Base-by-base conservation (phyloP, 2,113 vertebrate species). In the Dipodomys ordii region DNA sequence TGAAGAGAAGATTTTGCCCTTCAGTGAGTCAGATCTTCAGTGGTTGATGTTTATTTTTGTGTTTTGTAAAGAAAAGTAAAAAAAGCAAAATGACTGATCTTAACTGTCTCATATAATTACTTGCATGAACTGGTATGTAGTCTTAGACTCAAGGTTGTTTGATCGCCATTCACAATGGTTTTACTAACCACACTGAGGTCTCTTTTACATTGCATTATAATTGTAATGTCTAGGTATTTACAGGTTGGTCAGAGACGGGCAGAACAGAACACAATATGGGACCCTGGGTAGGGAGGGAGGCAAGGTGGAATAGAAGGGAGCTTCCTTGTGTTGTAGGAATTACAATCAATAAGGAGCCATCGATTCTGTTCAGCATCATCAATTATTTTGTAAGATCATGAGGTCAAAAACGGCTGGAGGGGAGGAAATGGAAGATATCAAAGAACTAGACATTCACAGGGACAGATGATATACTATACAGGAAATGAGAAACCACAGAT, bases 41-140 rank as follows among this genome's bases (percentile, higher is more conserved):
- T 86, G 23, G 28, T 19, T 7, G 84, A 7, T 9, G 62, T 88
- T 81, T 88, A 57, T 57, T 74, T 35, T 49, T 77, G 12, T 76
- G 15, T 62, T 93, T 96, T 87, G 1, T 35, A 92, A 82, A 79
- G 84, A 78, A 87, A 90, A 73, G 30, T 35, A 46, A 53, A 74
- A 74, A 93, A 90, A 83, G 68, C 62, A 44, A 46, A 83, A 84
- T n/a, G 6, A 62, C 73, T 35, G 19, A 7, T 78, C n/a, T 39
- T n/a, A 81, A 74, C 0, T 65, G 19, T 30, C 28, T 83, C 23
- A 0, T 35, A 35, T 60, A 39, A 46, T 68, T 78, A 73, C 35
- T 93, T 88, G 72, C 69, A 68, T 49, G 32, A 64, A 81, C 72
- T 25, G 57, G 83, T 53, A n/a, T 28, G 2, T 4, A 2, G n/a